Evolutionary conservation across 2,797 vertebrate species (phyloP), one percentile per base, ranked within the genome.

Genomic region (Gymnocypris eckloni): DNA sequence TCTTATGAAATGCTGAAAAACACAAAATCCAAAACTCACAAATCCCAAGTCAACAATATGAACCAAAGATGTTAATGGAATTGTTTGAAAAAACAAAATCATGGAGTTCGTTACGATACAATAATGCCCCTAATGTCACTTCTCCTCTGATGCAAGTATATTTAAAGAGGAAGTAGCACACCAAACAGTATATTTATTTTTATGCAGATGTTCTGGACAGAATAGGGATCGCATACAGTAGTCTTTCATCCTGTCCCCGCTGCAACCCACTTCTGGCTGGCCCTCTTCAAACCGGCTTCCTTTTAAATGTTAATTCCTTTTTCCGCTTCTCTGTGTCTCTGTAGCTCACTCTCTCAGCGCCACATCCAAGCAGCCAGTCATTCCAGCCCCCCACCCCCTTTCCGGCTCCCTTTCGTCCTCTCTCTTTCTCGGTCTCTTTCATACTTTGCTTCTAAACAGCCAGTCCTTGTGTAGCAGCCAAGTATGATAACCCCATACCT

Each of bases 261-360:
- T 86, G 85, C 61, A 81, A 39, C 70, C 50, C 72, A 56, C 61
- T 86, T 66, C 87, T 84, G 84, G 86, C 88, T 85, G 81, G 71
- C 76, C 80, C 64, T 86, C 89, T 89, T 89, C 81, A 89, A 83
- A 88, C 84, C 64, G 64, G 83, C 84, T 54, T 81, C 84, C 90
- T 89, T 91, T 92, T 90, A 91, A 90, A 91, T 92, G 90, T 87
- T 88, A 92, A 91, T 92, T 88, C 73, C 75, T 79, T 80, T 87
- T 90, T 91, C 87, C 85, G 87, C 87, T 90, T 88, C 86, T 80
- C 82, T 81, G 75, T 79, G 56, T 87, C 71, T 88, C 87, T 72
- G 70, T 77, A 22, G 72, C 61, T 61, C 66, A 39, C 76, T 80
- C 71, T 78, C 81, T 89, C 56, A 87, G 81, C 59, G 78, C 75